Evolutionary conservation across 2,888 invertebrate species (phyloP).

Genomic region (Apodemia zela): DNA sequence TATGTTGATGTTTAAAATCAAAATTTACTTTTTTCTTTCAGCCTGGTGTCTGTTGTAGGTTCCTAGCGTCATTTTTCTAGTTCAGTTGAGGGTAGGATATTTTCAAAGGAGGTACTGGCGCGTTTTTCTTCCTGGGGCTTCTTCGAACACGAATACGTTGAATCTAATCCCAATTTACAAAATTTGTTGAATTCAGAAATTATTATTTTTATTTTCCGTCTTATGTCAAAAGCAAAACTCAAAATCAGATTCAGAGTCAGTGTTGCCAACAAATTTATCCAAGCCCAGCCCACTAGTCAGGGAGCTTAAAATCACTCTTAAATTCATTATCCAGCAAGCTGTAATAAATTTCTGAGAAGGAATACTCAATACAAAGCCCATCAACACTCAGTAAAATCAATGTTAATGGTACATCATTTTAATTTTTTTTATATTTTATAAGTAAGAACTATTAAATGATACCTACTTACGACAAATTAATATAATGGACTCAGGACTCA

Average conservation of each 20-base stretch:
- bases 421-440: too few relatives aligned
- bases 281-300: too few relatives aligned
- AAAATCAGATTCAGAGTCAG: background rate
- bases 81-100: background rate
- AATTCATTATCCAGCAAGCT: too few relatives aligned
- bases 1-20: conserved; percentile 17
- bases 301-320: too few relatives aligned
- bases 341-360: too few relatives aligned
- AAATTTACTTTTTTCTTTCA: conserved; percentile 62
- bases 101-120: background rate
- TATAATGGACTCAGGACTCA: too few relatives aligned
- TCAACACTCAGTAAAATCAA: too few relatives aligned
- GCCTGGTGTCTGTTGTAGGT: conserved; percentile 73
- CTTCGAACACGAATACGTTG: background rate
- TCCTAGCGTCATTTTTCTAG: conserved; percentile 63
- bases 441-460: too few relatives aligned
- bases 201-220: background rate
- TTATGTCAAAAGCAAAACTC: background rate
- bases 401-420: too few relatives aligned
- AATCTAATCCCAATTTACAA: conserved; percentile 10
- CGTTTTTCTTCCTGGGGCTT: background rate
- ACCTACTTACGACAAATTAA: too few relatives aligned
- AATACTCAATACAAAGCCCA: too few relatives aligned
- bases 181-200: conserved; percentile 18
- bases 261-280: too few relatives aligned